A percentile compares a stretch with the other conserved stretches of the same genome.
Conservation (phyloP, 35 echinoderm and acorn worm species). For the Acanthaster planci region DNA sequence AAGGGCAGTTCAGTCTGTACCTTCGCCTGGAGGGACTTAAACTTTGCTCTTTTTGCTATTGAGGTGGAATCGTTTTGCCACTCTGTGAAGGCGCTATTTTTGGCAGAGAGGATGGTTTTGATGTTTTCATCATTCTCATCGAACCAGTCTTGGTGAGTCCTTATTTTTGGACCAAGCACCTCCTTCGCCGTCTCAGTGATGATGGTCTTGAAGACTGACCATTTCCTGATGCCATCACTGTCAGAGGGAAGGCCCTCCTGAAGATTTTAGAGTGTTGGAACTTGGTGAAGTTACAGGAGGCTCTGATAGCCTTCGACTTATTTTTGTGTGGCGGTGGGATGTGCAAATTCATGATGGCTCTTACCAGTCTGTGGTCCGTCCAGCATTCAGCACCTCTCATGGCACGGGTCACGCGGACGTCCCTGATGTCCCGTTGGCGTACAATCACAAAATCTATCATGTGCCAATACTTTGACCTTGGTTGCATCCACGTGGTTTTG, state of each 20-base stretch:
- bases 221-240: conserved; percentile 42
- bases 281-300: conserved; percentile 14
- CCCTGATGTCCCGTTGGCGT: neutral
- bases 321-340: neutral
- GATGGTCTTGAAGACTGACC: too few species aligned
- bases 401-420: neutral
- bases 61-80: conserved; percentile 1
- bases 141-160: conserved; percentile 2
- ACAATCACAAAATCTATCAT: too few species aligned
- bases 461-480: conserved; percentile 26
- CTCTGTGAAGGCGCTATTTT: neutral
- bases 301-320: neutral
- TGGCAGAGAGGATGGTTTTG: neutral
- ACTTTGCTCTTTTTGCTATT: neutral
- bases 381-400: conserved; percentile 44
- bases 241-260: neutral
- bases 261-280: conserved; percentile 2
- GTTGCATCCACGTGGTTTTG: conserved; percentile 47
- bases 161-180: neutral
- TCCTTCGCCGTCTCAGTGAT: conserved; percentile 1
- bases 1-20: too few species aligned
- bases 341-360: neutral
- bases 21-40: neutral
- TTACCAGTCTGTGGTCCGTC: conserved; percentile 22
- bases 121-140: neutral